Conservation (phyloP, 1,140 invertebrate genomes). For the Homalodisca vitripennis region DNA sequence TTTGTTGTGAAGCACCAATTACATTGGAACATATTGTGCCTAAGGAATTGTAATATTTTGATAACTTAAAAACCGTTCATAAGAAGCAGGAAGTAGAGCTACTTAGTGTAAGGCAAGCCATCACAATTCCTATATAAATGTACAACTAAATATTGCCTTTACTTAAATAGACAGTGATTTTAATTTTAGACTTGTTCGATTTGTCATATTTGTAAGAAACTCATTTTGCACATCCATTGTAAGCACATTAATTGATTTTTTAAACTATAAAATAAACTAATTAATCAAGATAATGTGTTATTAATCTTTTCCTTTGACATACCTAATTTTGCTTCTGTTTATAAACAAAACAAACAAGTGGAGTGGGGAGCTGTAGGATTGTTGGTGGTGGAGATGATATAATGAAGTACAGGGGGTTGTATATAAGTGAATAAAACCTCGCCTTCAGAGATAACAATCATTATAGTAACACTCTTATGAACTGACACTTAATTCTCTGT, state of each 20-base stretch:
- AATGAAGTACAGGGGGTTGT: too few species aligned
- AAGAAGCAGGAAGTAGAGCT: not conserved
- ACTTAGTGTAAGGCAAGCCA: not conserved
- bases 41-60: conserved; percentile 22
- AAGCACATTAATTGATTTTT: not conserved
- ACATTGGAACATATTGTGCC: conserved; percentile 21
- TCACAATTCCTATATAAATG: conserved; percentile 14
- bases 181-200: conserved; percentile 1
- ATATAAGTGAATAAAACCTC: too few species aligned
- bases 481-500: too few species aligned
- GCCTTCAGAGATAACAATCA: too few species aligned
- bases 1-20: conserved; percentile 3
- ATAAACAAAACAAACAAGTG: too few species aligned
- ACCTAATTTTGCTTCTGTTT: too few species aligned
- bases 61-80: conserved; percentile 5
- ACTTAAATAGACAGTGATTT: conserved; percentile 2
- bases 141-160: conserved; percentile 23
- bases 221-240: not conserved
- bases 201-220: not conserved
- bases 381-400: too few species aligned
- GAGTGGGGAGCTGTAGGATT: too few species aligned
- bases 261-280: not conserved
- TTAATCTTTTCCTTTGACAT: too few species aligned
- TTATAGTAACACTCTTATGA: too few species aligned
- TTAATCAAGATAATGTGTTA: too few species aligned